These are phyloP conservation scores for Taurulus bubalis DNA, from an alignment of 2,113 vertebrate genomes.

Conservation along the genomic window DNA sequence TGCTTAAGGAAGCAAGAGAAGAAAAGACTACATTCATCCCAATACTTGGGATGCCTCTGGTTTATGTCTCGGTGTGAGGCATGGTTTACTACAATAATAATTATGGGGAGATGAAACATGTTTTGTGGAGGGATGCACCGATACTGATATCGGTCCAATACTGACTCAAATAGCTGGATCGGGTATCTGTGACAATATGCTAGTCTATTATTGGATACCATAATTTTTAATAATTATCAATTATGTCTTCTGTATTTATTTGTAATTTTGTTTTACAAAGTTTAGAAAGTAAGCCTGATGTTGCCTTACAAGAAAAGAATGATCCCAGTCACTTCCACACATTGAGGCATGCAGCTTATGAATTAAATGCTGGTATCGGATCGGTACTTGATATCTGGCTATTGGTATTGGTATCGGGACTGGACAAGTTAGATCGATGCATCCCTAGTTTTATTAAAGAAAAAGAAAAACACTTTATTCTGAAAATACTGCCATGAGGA, in stretches of 20 bases:
- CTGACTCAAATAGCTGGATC: neutral
- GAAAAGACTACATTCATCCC: constrained; percentile 71
- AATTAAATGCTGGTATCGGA: neutral
- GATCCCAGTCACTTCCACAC: neutral
- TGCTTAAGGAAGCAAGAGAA: constrained; percentile 44
- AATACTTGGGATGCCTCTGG: constrained; percentile 57
- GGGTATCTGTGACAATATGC: neutral
- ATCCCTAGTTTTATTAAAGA: neutral
- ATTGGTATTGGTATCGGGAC: neutral
- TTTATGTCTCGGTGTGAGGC: constrained; percentile 69
- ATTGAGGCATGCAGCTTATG: neutral
- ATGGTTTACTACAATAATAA: constrained; percentile 65
- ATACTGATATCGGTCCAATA: neutral
- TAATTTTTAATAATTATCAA: neutral
- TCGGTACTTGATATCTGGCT: neutral
- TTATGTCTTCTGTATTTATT: constrained; percentile 5
- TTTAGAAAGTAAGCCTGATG: neutral
- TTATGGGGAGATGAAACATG: constrained; percentile 35
- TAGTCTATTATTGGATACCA: neutral
- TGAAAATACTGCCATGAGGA: constrained; percentile 67
- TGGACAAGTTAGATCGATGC: neutral
- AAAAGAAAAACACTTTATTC: constrained; percentile 54
- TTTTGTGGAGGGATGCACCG: constrained; percentile 51
- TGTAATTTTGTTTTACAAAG: neutral
- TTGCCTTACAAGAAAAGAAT: neutral